Evolutionary conservation across 1,140 invertebrate genomes (phyloP), one percentile per base, ranked within the genome.

Genomic region (Hycleus cichorii): DNA sequence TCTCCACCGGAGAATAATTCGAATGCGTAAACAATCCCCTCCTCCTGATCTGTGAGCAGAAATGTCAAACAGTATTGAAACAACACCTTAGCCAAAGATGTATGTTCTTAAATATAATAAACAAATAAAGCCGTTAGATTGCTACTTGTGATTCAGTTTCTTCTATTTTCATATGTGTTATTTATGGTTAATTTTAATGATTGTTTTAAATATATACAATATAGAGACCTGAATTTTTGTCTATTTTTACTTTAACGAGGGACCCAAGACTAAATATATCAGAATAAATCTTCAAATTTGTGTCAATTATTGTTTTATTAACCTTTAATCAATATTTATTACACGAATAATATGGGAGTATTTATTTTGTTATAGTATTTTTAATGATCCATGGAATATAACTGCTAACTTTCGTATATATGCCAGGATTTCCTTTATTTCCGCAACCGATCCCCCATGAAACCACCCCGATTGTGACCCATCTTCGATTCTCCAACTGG

Each of bases 391-490:
- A 90, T 40, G 83, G 78, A 25, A 89, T 72, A 69, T 85, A 90
- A 53, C 81, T 79, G 58, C 81, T 83, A 8, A 90, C 85, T 10
- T 83, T 76, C 0, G 85, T 83, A 66, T 90, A 90, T 12, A 90
- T 76, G 0, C 87, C 88, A 0, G 88, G 88, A 56, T 79, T 80
- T 8, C 76, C 76, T 7, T 80, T 76, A 57, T 85, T 79, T 1
- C 86, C 87, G 60, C 88, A 90, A 5, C 82, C 78, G 4, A 87
- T 78, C 4, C 87, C 88, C 86, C 86, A 90, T 1, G 88, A 90
- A 2, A 91, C 89, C 39, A 94, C 79, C 1, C 91, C 91, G n/a
- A 93, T 77, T 2, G 81, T 79, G 0, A 83, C 78, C 88, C 89
- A 93, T 44, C 84, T 80, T 1, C 82, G 82, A 66, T 85, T 86